Evolutionary conservation across 2,113 vertebrate genomes (phyloP).

Genomic region (Equus quagga): DNA sequence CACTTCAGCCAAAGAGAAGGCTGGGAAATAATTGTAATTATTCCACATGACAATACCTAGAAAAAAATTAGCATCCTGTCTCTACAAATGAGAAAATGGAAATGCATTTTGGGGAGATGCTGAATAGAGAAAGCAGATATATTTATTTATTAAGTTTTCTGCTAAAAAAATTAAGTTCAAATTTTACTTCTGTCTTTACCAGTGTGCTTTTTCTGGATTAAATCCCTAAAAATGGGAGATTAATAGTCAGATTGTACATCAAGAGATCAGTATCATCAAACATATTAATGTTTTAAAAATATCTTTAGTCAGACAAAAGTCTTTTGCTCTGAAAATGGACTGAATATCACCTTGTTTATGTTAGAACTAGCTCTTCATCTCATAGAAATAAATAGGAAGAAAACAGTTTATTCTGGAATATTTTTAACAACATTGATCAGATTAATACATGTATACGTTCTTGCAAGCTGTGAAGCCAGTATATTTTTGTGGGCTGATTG

Average conservation of each 20-base stretch:
- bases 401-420: background rate
- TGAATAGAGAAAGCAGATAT: background rate
- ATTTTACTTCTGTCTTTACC: background rate
- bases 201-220: background rate
- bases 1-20: background rate
- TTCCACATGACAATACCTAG: background rate
- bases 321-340: background rate
- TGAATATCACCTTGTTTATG: background rate
- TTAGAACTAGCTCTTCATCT: background rate
- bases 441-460: background rate
- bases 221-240: background rate
- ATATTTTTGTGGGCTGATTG: background rate
- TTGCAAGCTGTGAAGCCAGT: background rate
- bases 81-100: slow-evolving; percentile 4
- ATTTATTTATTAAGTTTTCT: background rate
- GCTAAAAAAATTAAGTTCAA: background rate
- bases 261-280: background rate
- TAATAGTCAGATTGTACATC: background rate
- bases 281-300: background rate
- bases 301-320: background rate
- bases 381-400: background rate
- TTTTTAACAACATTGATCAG: background rate
- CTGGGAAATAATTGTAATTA: background rate
- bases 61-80: background rate
- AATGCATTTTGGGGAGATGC: background rate